A percentile compares a stretch with the other conserved stretches of the same genome.
Evolutionary conservation across 1,140 invertebrate species (phyloP).

Genomic region (Brachionus asplanchnoidis): DNA sequence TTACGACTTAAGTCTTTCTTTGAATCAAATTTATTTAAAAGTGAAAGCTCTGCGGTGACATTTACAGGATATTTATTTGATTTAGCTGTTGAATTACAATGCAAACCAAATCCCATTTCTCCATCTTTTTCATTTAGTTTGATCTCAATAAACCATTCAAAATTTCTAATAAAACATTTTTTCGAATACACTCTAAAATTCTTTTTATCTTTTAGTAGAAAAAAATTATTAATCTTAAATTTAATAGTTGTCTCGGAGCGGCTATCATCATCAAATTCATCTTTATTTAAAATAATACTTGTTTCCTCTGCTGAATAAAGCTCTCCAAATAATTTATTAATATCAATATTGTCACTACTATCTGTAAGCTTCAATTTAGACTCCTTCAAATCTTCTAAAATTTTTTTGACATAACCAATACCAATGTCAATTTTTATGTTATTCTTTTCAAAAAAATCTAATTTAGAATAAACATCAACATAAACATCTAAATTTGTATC

Average conservation of each 20-base stretch:
- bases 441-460: too few relatives aligned
- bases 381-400: neutral
- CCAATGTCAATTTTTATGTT: too few relatives aligned
- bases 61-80: neutral
- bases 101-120: neutral
- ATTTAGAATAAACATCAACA: too few relatives aligned
- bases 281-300: neutral
- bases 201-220: neutral
- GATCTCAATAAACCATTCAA: neutral
- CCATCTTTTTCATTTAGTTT: neutral
- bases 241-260: neutral
- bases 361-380: neutral
- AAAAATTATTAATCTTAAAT: neutral
- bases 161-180: neutral
- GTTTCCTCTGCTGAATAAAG: neutral
- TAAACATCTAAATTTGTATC: neutral
- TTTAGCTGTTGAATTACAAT: neutral
- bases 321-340: neutral
- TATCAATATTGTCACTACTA: neutral
- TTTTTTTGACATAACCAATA: too few relatives aligned
- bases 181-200: neutral
- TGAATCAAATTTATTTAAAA: neutral
- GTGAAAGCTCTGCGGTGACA: neutral
- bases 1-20: neutral
- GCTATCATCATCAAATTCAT: neutral